These are phyloP conservation scores for Empis livida DNA, from an alignment of 2,888 invertebrate genomes.

Conservation along the genomic window DNA sequence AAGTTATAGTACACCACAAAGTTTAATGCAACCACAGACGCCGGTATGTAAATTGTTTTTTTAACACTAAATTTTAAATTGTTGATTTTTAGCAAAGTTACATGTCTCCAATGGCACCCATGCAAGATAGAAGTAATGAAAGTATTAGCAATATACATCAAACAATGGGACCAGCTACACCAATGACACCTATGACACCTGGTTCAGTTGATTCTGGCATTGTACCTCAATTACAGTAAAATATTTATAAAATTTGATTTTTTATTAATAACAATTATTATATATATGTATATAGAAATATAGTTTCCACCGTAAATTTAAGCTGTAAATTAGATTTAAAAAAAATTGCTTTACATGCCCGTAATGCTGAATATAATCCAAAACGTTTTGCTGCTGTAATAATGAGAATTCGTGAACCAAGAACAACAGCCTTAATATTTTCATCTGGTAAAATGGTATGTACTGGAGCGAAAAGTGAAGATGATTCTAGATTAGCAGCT, in stretches of 20 bases:
- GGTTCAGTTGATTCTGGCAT: constrained; percentile 88
- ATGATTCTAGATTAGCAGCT: constrained; percentile 62
- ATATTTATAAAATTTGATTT: not conserved
- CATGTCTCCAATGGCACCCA: constrained; percentile 68
- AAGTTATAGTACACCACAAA: constrained; percentile 65
- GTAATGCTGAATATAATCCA: constrained; percentile 98
- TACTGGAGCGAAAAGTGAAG: constrained; percentile 72
- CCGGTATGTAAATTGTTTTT: constrained; percentile 50
- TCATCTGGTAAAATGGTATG: constrained; percentile 76
- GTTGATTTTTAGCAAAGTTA: constrained; percentile 55
- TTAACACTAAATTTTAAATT: not conserved
- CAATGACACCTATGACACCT: constrained; percentile 83
- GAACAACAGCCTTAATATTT: constrained; percentile 69
- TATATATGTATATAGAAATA: constrained; percentile 56
- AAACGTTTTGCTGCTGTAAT: constrained; percentile 98
- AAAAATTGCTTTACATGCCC: constrained; percentile 91
- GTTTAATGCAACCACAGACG: constrained; percentile 81
- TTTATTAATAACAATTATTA: not conserved
- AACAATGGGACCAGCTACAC: constrained; percentile 58
- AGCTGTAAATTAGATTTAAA: constrained; percentile 92
- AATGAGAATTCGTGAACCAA: constrained; percentile 82
- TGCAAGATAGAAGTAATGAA: constrained; percentile 30
- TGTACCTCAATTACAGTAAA: constrained; percentile 55
- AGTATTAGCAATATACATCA: constrained; percentile 33
- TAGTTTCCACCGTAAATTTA: constrained; percentile 95